phyloP scores from a whole-genome alignment of 1,140 invertebrate genomes.

The Goniozus legneri region DNA sequence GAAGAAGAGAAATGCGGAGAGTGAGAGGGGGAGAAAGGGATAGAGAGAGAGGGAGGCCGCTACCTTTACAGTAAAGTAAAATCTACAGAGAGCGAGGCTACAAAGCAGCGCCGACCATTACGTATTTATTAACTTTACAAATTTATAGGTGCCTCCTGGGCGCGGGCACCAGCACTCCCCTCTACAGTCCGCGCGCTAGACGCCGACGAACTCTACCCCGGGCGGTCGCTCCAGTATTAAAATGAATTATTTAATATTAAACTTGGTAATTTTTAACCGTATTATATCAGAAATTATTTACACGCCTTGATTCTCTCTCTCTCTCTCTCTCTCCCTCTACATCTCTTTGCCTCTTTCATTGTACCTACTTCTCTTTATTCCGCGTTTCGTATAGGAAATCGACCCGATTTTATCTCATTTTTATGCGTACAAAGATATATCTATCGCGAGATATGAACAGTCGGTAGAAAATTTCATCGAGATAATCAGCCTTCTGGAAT shows the following conservation, averaged over 20 bases:
- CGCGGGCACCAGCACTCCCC: conserved; percentile 26
- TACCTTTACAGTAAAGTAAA: conserved; percentile 43
- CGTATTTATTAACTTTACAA: conserved; percentile 57
- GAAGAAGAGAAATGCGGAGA: conserved; percentile 11
- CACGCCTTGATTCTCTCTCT: conserved; percentile 28
- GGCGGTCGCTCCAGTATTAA: conserved; percentile 45
- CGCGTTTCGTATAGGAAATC: no score
- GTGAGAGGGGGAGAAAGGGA: conserved; percentile 13
- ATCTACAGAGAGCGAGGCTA: conserved; percentile 43
- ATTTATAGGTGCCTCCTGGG: conserved; percentile 55
- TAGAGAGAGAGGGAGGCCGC: conserved; percentile 12
- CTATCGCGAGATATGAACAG: no score
- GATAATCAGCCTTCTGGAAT: no score
- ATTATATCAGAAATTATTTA: conserved; percentile 54
- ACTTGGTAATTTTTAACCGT: conserved; percentile 55
- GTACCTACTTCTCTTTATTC: neutral
- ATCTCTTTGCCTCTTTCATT: neutral
- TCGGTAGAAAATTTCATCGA: no score
- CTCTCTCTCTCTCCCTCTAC: neutral
- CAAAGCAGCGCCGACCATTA: conserved; percentile 55
- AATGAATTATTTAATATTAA: conserved; percentile 57
- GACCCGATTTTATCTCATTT: no score
- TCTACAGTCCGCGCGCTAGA: conserved; percentile 15
- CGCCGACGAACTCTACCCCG: conserved; percentile 25
- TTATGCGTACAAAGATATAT: no score